Percentiles rank a stretch among this genome's conserved stretches.
Conservation (phyloP, 2,113 vertebrate genomes). For the Tragelaphus buxtoni region DNA sequence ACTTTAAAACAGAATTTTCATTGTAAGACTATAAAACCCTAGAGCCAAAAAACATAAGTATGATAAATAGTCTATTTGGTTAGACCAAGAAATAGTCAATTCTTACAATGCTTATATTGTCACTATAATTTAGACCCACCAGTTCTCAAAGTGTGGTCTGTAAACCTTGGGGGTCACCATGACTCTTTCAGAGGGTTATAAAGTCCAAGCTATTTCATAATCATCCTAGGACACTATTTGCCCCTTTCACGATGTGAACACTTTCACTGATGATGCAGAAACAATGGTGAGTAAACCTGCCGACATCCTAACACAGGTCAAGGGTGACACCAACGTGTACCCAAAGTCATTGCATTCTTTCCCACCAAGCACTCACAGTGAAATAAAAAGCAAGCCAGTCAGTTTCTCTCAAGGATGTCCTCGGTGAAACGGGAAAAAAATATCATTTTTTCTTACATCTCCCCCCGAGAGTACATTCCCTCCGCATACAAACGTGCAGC, state of each 20-base stretch:
- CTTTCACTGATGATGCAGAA: neutral
- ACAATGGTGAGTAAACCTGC: neutral
- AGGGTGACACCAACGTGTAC: neutral
- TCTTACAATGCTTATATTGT: neutral
- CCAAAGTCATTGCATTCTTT: neutral
- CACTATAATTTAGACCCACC: neutral
- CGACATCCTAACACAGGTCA: too few species aligned
- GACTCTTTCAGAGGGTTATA: neutral
- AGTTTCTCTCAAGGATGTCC: neutral
- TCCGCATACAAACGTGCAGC: accelerated
- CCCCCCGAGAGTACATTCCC: neutral
- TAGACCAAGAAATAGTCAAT: neutral
- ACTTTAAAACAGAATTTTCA: neutral
- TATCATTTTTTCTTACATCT: neutral
- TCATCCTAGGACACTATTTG: neutral
- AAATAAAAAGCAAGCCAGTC: neutral
- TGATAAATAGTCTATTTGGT: neutral
- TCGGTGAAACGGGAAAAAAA: neutral
- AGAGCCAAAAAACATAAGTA: neutral
- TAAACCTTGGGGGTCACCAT: neutral
- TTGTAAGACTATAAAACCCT: neutral
- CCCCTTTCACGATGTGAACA: neutral
- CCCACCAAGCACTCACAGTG: neutral
- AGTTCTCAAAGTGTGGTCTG: neutral
- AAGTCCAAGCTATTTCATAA: neutral